phyloP scores from a whole-genome alignment of 2,113 vertebrate genomes.

The Gallinago paraguaiae region DNA sequence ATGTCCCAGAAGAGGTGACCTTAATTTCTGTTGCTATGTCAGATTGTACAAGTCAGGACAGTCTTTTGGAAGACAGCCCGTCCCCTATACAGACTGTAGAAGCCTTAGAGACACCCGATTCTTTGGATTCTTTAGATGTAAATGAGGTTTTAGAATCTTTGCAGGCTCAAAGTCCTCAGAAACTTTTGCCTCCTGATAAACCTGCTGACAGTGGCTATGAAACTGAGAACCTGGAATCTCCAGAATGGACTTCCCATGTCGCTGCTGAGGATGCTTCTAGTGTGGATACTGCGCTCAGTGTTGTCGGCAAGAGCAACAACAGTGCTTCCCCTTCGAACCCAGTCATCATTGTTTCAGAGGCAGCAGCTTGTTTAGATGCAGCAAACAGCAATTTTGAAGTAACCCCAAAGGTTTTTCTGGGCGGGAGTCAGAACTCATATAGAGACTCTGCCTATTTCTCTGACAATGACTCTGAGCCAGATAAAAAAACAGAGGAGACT shows the following conservation, averaged over 20 bases:
- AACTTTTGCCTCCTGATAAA: constrained; percentile 88
- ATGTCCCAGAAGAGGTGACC: constrained; percentile 7
- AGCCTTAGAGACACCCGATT: constrained; percentile 87
- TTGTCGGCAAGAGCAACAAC: not conserved
- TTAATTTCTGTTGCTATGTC: constrained; percentile 78
- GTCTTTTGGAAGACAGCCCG: constrained; percentile 87
- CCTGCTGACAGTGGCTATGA: constrained; percentile 96
- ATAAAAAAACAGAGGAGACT: constrained; percentile 85
- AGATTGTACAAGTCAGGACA: constrained; percentile 90
- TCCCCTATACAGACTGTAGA: constrained; percentile 76
- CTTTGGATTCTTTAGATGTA: constrained; percentile 89
- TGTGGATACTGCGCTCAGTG: constrained; percentile 46
- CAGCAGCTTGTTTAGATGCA: constrained; percentile 41
- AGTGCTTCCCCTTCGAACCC: constrained; percentile 74
- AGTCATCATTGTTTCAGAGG: constrained; percentile 86
- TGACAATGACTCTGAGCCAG: constrained; percentile 92
- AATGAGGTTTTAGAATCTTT: constrained; percentile 78
- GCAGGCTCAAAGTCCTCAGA: constrained; percentile 74
- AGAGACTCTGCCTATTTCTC: constrained; percentile 98
- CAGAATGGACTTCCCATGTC: constrained; percentile 92
- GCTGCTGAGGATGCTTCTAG: constrained; percentile 66
- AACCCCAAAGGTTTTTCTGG: constrained; percentile 60
- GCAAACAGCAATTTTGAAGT: constrained; percentile 46
- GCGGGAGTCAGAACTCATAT: constrained; percentile 79
- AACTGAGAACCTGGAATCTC: constrained; percentile 96